Evolutionary conservation across 2,888 invertebrate species (phyloP), one percentile per base, ranked within the genome.

Genomic region (Acrobasis repandana): DNA sequence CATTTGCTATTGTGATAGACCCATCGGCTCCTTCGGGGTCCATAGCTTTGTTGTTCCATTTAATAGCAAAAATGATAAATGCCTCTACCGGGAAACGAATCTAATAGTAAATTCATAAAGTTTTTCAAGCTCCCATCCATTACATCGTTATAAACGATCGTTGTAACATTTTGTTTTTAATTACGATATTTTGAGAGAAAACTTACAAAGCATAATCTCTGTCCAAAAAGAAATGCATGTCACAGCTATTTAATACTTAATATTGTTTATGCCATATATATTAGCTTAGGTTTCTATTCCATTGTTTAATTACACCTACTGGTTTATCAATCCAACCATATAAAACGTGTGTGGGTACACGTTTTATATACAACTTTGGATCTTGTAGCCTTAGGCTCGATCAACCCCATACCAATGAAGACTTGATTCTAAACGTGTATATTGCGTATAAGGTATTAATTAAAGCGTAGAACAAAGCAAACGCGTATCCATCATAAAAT

Each of bases 51-150:
- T 89, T 86, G 83, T 79, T 83, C 77, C 71, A 70, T 83, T 90
- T 90, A 90, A 91, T 90, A 86, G 89, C 89, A 81, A 87, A 91
- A 90, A 91, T 91, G 91, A 92, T 90, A 89, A 92, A 92, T 91
- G 90, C 77, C 76, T 77, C 86, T 79, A 75, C 76, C 67, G 87
- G 85, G 87, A 86, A 73, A 71, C 43, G 69, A 75, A 77, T 76
- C 70, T 73, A 72, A 74, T 78, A 75, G 76, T 77, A 73, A 79
- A 79, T 77, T 78, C 61, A 72, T 73, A 70, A 68, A 65, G 68
- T 71, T 72, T 69, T 63, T 62, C 67, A 66, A 65, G 56, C 56
- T 28, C 60, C 54, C 47, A 38, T 36, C 61, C 52, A 62, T 66
- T 64, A 66, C 65, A 68, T 63, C 60, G 62, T 61, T 54, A 58